These are phyloP conservation scores for Sebastiscus tertius DNA, from an alignment of 2,797 vertebrate species.

Conservation along the genomic window DNA sequence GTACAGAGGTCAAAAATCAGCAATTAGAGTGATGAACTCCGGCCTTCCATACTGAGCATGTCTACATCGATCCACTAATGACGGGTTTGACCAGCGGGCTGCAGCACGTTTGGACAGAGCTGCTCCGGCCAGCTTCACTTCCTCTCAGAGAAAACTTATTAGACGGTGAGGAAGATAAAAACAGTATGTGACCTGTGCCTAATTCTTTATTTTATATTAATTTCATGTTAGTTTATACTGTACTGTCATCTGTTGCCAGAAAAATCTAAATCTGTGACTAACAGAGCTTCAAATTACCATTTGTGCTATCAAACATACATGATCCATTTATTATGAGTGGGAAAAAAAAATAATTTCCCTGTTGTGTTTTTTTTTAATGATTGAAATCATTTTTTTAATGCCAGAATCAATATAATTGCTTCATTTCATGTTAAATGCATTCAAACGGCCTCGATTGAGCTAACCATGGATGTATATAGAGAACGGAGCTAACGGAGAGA, in stretches of 20 bases:
- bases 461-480: no score
- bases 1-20: constrained; percentile 59
- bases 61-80: constrained; percentile 57
- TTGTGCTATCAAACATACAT: not conserved
- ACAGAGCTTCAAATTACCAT: not conserved
- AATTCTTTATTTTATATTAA: not conserved
- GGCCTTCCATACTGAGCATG: constrained; percentile 36
- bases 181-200: not conserved
- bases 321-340: not conserved
- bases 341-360: no score
- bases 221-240: not conserved
- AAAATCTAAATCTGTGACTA: not conserved
- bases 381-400: not conserved
- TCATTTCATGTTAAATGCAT: no score
- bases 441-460: no score
- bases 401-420: no score
- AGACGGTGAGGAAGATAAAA: not conserved
- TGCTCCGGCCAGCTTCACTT: not conserved
- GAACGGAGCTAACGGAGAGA: no score
- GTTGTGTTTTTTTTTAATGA: no score
- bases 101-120: constrained; percentile 17
- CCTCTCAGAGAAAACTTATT: not conserved
- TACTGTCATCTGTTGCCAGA: not conserved
- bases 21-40: constrained; percentile 67
- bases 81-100: constrained; percentile 40